Conservation (phyloP, 2,113 vertebrate genomes). For the Clarias magur region DNA sequence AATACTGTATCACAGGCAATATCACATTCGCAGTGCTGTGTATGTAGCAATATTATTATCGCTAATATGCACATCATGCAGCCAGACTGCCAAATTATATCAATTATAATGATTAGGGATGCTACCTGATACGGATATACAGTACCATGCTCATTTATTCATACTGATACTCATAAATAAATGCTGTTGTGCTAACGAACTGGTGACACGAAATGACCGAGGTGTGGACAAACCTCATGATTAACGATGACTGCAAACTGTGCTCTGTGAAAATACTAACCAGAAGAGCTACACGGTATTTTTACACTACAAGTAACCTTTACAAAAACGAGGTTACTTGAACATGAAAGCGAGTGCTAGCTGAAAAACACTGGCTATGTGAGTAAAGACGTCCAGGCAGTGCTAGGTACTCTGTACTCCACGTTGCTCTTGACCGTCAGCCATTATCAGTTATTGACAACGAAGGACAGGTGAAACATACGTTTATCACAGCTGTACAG, state of each 20-base stretch:
- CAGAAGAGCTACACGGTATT: background rate
- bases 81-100: background rate
- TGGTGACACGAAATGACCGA: background rate
- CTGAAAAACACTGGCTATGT: too few relatives aligned
- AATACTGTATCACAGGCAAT: background rate
- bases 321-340: background rate
- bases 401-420: too few relatives aligned
- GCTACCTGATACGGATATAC: background rate
- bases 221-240: background rate
- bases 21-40: too few relatives aligned
- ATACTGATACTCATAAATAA: background rate
- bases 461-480: background rate
- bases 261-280: background rate
- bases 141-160: background rate
- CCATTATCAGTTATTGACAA: background rate
- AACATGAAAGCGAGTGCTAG: background rate
- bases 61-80: conserved; percentile 9
- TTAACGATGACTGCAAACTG: background rate
- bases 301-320: background rate
- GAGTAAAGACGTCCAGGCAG: background rate
- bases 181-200: background rate
- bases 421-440: background rate
- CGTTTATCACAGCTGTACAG: background rate
- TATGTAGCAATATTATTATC: background rate
- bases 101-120: conserved; percentile 2